Base-by-base conservation (phyloP, 2,113 vertebrate genomes). In the Pachyramphus minor region DNA sequence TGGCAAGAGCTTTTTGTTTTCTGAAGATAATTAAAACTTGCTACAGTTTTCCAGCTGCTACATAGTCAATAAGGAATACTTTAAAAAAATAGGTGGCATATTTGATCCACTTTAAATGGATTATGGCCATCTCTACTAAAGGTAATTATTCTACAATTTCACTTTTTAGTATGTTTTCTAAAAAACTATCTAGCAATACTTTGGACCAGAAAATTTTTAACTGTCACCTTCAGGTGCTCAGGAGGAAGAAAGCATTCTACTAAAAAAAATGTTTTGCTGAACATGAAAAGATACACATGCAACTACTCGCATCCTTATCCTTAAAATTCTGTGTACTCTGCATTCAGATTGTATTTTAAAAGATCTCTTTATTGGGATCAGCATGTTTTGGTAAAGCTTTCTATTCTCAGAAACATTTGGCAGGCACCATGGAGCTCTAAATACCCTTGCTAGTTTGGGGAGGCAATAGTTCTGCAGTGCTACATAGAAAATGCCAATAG, bases 21-120 rank as follows among this genome's bases (percentile, higher is more conserved):
- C 97, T 97, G 88, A 97, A 95, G 94, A 95, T 95, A 97, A 98
- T 97, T 97, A 97, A 97, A 98, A 97, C 56, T 95, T 95, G 84
- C 90, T 93, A 90, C 92, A 96, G 92, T 94, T 96, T 97, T 95
- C 92, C 95, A 97, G 97, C 96, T 98, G 97, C 93, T 97, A 96
- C 81, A 91, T 19, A 91, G 82, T 94, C 92, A 96, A 81, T 82
- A 85, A 93, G 41, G 66, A 96, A 87, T 81, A 95, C 56, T 95
- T 87, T 47, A 56, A 19, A 88, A 82, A 91, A 76, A 90, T 53
- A 78, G 37, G 47, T 82, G 90, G 60, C 33, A 33, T 73, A 87
- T 74, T 95, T 39, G 11, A 88, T 92, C 95, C 42, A 75, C 72
- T 96, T 96, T 69, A 95, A 92, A 96, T 37, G 58, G 73, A 90